These are phyloP conservation scores for Chaetodon auriga DNA, from an alignment of 2,113 vertebrate genomes.

Conservation along the genomic window DNA sequence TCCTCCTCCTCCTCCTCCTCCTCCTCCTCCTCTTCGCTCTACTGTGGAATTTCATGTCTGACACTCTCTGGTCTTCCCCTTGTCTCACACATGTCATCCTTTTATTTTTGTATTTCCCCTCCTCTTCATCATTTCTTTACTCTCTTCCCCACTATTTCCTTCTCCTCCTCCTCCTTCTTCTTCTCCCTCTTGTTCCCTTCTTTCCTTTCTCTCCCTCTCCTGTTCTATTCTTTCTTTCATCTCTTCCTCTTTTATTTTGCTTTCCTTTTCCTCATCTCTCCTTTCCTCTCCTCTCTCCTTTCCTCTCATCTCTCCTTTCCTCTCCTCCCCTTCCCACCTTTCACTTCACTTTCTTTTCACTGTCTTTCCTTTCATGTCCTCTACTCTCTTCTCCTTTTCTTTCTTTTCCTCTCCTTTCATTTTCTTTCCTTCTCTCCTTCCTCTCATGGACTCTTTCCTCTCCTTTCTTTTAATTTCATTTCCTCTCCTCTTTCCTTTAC, in stretches of 20 bases:
- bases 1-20: slow-evolving; percentile 13
- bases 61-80: background rate
- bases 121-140: background rate
- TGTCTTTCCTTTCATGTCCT: background rate
- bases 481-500: background rate
- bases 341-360: background rate
- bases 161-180: too few species aligned
- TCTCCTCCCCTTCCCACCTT: too few species aligned
- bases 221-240: background rate
- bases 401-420: background rate
- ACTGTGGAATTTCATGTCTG: slow-evolving; percentile 46
- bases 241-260: background rate
- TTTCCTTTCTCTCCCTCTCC: background rate
- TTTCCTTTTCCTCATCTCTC: fast-evolving
- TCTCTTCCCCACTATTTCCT: background rate
- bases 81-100: background rate
- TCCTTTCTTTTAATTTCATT: too few species aligned
- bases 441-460: background rate
- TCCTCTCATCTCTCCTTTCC: background rate
- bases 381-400: background rate
- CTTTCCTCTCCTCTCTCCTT: background rate
- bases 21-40: slow-evolving; percentile 12
- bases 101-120: too few species aligned
- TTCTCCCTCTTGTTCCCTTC: too few species aligned
- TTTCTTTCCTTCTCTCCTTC: background rate